phyloP scores from a whole-genome alignment of 35 echinoderm and acorn worm species.

The Apostichopus japonicus region DNA sequence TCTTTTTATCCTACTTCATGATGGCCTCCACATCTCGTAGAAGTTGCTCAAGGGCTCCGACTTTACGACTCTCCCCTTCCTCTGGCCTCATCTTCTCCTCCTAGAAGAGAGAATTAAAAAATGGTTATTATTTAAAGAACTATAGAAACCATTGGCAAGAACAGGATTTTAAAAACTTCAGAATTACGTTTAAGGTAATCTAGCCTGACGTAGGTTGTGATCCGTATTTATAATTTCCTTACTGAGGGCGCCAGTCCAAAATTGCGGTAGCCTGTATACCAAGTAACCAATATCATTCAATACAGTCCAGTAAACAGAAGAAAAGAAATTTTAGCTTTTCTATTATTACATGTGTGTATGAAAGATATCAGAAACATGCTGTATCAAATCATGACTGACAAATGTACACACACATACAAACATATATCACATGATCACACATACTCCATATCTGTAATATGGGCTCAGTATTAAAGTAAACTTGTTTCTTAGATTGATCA shows the following conservation, averaged over 20 bases:
- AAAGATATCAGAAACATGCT: no score
- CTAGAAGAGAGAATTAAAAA: background rate
- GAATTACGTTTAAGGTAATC: no score
- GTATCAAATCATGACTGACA: background rate
- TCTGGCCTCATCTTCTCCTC: constrained; percentile 48
- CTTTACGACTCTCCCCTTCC: constrained; percentile 34
- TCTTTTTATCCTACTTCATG: constrained; percentile 32
- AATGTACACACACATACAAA: background rate
- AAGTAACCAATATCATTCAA: no score
- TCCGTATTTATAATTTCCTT: no score
- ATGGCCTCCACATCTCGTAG: constrained; percentile 45
- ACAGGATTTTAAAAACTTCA: no score
- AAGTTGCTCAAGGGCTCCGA: constrained; percentile 34
- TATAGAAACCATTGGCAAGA: background rate
- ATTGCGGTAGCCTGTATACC: no score
- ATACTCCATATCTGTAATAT: no score
- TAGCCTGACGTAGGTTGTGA: no score
- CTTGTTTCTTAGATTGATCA: no score
- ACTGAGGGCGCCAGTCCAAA: no score
- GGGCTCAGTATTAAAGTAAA: no score
- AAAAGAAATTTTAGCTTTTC: background rate
- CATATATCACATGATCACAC: no score
- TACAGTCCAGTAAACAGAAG: background rate
- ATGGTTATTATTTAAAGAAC: background rate
- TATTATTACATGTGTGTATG: background rate